phyloP scores from a whole-genome alignment of 1,140 invertebrate species.

The Halesus radiatus region DNA sequence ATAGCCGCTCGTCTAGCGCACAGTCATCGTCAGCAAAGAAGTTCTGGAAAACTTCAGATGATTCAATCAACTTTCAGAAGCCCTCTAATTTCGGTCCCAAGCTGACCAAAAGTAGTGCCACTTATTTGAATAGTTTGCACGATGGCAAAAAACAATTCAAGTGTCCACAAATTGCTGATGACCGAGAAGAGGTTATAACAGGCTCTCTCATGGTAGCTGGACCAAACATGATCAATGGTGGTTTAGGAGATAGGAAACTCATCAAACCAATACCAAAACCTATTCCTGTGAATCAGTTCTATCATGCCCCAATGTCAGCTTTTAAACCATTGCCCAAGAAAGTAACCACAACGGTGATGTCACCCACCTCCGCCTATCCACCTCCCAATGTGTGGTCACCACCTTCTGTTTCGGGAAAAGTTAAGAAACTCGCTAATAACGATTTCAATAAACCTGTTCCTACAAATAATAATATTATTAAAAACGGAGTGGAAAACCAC shows the following conservation, averaged over 20 bases:
- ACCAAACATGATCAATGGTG: constrained; percentile 57
- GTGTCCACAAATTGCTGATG: constrained; percentile 64
- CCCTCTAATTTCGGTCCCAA: constrained; percentile 59
- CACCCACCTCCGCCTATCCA: constrained; percentile 59
- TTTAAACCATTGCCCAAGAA: constrained; percentile 74
- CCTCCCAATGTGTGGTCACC: constrained; percentile 64
- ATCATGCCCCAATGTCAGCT: constrained; percentile 79
- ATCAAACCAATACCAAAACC: constrained; percentile 69
- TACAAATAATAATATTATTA: not conserved
- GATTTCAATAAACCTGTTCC: constrained; percentile 30
- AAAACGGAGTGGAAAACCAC: constrained; percentile 28
- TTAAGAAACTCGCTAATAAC: constrained; percentile 59
- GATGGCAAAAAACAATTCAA: constrained; percentile 63
- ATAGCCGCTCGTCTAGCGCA: constrained; percentile 62
- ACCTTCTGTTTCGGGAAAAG: constrained; percentile 63
- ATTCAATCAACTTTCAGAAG: constrained; percentile 57
- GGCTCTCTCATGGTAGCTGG: constrained; percentile 65
- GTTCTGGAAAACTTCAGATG: constrained; percentile 73
- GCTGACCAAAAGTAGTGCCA: constrained; percentile 62
- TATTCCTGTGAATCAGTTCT: constrained; percentile 77
- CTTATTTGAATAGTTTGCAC: constrained; percentile 63
- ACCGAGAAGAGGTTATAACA: constrained; percentile 61
- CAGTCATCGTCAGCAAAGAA: constrained; percentile 69
- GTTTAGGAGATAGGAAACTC: constrained; percentile 37
- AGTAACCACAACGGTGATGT: constrained; percentile 55